A percentile compares a stretch with the other conserved stretches of the same genome.
phyloP scores from a whole-genome alignment of 2,113 vertebrate genomes.

The Rhagologus leucostigma region DNA sequence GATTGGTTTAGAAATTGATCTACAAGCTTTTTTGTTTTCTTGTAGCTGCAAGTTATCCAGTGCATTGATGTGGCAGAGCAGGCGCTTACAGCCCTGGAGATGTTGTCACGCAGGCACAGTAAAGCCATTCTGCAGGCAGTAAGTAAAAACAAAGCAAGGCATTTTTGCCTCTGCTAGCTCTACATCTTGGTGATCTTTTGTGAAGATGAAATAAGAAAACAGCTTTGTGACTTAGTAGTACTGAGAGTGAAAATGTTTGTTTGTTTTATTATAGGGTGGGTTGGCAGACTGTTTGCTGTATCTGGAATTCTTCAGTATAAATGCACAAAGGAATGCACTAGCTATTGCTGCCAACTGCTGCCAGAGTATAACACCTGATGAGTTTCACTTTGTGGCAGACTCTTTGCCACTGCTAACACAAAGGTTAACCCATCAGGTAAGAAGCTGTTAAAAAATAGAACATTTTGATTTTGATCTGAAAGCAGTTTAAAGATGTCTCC shows the following conservation, averaged over 20 bases:
- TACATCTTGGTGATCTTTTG: not conserved
- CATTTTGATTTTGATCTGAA: not conserved
- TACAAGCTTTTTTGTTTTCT: slow-evolving; percentile 20
- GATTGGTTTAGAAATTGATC: not conserved
- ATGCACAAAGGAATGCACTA: slow-evolving; percentile 97
- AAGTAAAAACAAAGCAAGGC: slow-evolving; percentile 48
- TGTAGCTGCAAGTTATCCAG: slow-evolving; percentile 96
- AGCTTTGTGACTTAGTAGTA: not conserved
- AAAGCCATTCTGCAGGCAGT: slow-evolving; percentile 99
- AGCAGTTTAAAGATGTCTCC: not conserved
- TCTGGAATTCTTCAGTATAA: slow-evolving; percentile 99
- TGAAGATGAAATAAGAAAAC: not conserved
- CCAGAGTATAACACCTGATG: slow-evolving; percentile 97
- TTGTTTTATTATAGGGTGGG: slow-evolving; percentile 80
- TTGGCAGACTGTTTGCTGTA: slow-evolving; percentile 95
- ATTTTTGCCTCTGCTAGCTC: not conserved
- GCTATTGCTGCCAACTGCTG: slow-evolving; percentile 99
- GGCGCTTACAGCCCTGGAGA: slow-evolving; percentile 95
- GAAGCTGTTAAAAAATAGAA: not conserved
- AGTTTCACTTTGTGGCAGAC: slow-evolving; percentile 98
- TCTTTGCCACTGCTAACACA: slow-evolving; percentile 96
- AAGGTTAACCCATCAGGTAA: slow-evolving; percentile 97
- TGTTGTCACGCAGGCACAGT: slow-evolving; percentile 96
- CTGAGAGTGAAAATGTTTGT: not conserved
- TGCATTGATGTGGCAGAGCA: slow-evolving; percentile 99